Conservation (phyloP, 30 jellyfish, hydroid and myxozoan genomes). For the Pelagia noctiluca region DNA sequence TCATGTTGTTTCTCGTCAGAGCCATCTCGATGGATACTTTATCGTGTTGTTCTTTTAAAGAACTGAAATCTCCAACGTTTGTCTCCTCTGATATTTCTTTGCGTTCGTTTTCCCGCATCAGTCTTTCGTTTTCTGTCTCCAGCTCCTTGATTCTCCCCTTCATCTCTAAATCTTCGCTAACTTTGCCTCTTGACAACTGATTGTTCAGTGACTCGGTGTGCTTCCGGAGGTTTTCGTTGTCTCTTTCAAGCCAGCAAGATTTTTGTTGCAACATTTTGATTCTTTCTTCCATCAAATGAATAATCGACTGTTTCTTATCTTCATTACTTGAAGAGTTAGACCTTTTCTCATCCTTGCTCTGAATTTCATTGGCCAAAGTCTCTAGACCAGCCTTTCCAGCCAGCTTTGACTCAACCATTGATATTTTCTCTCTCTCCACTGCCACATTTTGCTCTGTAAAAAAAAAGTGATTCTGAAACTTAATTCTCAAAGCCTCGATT, state of each 20-base stretch:
- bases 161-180: background rate
- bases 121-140: background rate
- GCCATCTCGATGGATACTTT: slow-evolving; percentile 70
- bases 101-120: background rate
- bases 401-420: background rate
- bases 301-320: background rate
- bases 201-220: background rate
- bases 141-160: background rate
- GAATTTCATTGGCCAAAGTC: background rate
- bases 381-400: too few relatives aligned
- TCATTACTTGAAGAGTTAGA: background rate
- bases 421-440: background rate
- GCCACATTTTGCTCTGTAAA: background rate
- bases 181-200: background rate
- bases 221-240: background rate
- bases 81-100: background rate
- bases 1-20: slow-evolving; percentile 55
- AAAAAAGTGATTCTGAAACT: background rate
- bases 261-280: background rate
- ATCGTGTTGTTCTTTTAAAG: slow-evolving; percentile 56
- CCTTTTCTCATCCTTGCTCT: background rate
- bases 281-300: background rate
- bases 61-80: background rate
- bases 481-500: slow-evolving; percentile 25
- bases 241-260: background rate